These are phyloP conservation scores for Nycticryphes semicollaris DNA, from an alignment of 2,113 vertebrate species.

Conservation along the genomic window DNA sequence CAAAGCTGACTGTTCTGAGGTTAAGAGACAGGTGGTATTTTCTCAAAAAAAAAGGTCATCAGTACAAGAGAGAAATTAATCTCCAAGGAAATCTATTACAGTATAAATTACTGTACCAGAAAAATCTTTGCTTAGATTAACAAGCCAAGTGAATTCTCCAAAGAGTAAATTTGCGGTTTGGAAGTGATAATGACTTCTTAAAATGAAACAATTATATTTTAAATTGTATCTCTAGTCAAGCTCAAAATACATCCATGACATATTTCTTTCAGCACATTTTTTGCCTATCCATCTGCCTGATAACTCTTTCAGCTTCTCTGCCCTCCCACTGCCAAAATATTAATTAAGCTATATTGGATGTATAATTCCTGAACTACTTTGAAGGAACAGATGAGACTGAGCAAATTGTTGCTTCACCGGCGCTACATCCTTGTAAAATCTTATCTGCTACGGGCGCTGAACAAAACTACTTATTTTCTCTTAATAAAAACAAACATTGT, in stretches of 20 bases:
- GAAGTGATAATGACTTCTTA: neutral
- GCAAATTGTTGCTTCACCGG: neutral
- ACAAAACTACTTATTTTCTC: neutral
- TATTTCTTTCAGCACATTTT: neutral
- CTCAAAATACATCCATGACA: neutral
- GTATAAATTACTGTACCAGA: neutral
- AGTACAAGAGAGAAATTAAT: neutral
- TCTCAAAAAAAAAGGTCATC: neutral
- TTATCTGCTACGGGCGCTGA: neutral
- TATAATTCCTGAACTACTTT: neutral
- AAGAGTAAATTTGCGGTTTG: neutral
- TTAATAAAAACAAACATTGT: neutral
- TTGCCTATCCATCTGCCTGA: neutral
- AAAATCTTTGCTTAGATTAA: neutral
- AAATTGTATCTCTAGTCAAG: neutral
- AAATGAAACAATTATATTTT: neutral
- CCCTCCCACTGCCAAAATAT: neutral
- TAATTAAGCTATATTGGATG: neutral
- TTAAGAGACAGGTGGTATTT: neutral
- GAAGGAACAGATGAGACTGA: neutral
- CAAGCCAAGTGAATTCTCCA: neutral
- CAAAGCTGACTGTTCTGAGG: neutral
- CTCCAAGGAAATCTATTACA: neutral
- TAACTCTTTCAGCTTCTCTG: neutral
- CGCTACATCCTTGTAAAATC: neutral